These are phyloP conservation scores for Periophthalmus magnuspinnatus DNA, from an alignment of 2,797 vertebrate genomes.

Conservation along the genomic window DNA sequence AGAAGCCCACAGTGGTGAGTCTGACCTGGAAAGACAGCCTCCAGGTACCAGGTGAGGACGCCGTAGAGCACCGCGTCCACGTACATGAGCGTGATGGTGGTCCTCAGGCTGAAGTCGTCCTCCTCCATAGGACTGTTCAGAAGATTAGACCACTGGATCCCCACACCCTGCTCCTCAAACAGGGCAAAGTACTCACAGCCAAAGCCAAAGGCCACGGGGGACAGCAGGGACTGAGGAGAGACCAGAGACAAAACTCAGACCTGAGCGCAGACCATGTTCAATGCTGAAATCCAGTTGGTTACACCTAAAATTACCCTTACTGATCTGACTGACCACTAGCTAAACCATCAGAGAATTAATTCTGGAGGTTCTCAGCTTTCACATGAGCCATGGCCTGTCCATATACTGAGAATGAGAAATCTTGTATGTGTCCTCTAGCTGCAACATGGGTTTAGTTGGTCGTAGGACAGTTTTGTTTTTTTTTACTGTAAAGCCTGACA, in stretches of 20 bases:
- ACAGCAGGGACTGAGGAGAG: constrained; percentile 85
- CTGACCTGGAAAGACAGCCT: constrained; percentile 93
- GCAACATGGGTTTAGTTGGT: no score
- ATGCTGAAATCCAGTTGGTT: no score
- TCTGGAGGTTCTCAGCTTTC: no score
- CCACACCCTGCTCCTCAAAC: constrained; percentile 94
- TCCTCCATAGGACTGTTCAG: constrained; percentile 87
- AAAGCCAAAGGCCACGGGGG: constrained; percentile 94
- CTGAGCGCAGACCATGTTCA: neutral
- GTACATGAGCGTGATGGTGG: constrained; percentile 87
- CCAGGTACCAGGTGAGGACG: constrained; percentile 95
- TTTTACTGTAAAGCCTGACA: no score
- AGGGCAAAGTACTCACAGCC: constrained; percentile 94
- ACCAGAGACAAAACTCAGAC: neutral
- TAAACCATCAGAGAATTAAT: no score
- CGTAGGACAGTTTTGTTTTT: no score
- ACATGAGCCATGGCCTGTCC: no score
- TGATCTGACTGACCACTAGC: no score
- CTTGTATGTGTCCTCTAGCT: no score
- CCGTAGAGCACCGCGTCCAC: constrained; percentile 89
- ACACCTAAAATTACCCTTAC: no score
- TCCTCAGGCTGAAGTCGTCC: constrained; percentile 89
- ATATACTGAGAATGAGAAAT: no score
- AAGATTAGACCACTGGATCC: constrained; percentile 94
- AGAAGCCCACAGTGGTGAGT: neutral